Evolutionary conservation across 2,113 vertebrate genomes (phyloP).

Genomic region (Jacana jacana): DNA sequence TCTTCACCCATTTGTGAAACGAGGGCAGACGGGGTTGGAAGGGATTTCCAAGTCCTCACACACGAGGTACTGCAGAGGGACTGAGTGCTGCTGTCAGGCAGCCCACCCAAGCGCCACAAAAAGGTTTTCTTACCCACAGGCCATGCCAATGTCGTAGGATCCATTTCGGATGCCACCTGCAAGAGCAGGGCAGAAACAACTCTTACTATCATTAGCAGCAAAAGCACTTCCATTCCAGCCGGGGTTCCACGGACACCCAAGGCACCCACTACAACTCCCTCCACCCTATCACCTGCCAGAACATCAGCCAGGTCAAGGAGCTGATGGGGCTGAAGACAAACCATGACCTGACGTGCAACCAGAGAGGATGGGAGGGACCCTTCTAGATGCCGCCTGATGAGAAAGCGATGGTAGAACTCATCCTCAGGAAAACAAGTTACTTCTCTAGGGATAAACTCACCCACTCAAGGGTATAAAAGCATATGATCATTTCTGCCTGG

Average conservation of each 20-base stretch:
- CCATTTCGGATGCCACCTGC: slow-evolving; percentile 92
- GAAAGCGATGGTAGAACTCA: neutral
- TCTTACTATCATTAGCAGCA: neutral
- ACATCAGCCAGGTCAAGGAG: neutral
- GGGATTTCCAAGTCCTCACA: neutral
- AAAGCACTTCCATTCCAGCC: neutral
- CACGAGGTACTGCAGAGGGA: neutral
- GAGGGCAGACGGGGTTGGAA: neutral
- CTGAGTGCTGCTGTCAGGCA: neutral
- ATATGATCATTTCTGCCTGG: too few species aligned
- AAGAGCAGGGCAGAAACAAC: slow-evolving; percentile 49
- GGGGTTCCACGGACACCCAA: neutral
- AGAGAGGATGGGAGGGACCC: neutral
- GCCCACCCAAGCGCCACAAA: neutral
- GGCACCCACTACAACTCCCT: neutral
- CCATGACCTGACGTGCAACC: neutral
- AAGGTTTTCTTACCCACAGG: slow-evolving; percentile 86
- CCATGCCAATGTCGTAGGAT: slow-evolving; percentile 89
- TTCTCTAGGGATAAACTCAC: neutral
- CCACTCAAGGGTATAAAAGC: neutral
- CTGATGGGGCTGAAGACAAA: neutral
- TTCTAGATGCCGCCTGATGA: neutral
- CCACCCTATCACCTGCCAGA: neutral
- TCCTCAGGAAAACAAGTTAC: neutral
- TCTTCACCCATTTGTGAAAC: neutral